Evolutionary conservation across 2,113 vertebrate genomes (phyloP), one percentile per base, ranked within the genome.

Genomic region (Heteronetta atricapilla): DNA sequence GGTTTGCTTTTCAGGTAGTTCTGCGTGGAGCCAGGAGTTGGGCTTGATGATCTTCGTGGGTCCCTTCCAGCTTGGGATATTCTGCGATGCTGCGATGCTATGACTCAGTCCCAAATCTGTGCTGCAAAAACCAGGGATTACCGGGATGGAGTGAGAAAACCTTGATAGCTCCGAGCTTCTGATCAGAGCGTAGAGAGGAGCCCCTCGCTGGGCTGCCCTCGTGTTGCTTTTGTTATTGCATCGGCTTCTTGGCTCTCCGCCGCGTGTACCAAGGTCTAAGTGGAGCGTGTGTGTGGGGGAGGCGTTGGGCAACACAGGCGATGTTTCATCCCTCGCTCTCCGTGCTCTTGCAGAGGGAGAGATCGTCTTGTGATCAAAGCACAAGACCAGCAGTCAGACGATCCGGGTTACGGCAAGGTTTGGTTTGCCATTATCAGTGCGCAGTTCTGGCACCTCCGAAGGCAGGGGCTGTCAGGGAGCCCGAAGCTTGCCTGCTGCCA

Each of bases 341-440:
- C 8, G 87, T 72, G 86, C 91, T 92, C 89, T 86, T 74, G 60
- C 89, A 63, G 84, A 82, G 73, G 66, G 38, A 92, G n/a, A 53
- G 88, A 93, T 78, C 23, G 0, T 95, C 95, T 96, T 96, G 90
- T 95, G 95, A 96, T 93, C 87, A 6, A 76, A 89, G 90, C 94
- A 95, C 86, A 89, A 94, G 94, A 92, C 92, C 86, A 8, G 90
- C 77, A 94, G 92, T 97, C 96, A 97, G 95, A 93, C 59, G 48
- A 60, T 86, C 59, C 29, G 84, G 73, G 82, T 81, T 59, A 26
- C 18, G 67, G 93, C 94, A 66, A 38, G 11, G 79, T 10, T 82
- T 33, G 90, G 12, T 86, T 88, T 94, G 94, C 82, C 93, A 86
- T 8, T n/a, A 3, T 52, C n/a, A 64, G 66, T 13, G 40, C 20